Evolutionary conservation across 1,140 invertebrate species (phyloP), one percentile per base, ranked within the genome.

Genomic region (Zaprionus lachaisei): DNA sequence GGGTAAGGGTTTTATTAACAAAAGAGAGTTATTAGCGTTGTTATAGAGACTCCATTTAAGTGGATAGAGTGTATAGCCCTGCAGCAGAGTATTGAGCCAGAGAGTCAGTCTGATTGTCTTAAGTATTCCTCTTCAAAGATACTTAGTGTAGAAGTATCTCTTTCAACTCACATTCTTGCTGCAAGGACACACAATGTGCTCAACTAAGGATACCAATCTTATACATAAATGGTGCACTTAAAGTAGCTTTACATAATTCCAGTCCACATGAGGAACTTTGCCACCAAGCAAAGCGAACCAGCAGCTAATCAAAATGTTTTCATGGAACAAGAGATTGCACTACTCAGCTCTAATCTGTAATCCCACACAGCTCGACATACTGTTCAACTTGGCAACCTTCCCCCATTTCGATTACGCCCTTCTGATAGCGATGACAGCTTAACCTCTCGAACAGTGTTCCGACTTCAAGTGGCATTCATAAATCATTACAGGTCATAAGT

Each of bases 401-500:
- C 17, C 9, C n/a, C 44, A 7, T 9, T 49, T 49, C 44, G 20
- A 41, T 41, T 41, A 41, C 38, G 38, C 41, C n/a, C 41, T n/a
- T 17, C 41, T 7, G 41, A 6, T 5, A n/a, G 2, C n/a, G n/a
- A 24, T 12, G 11, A 2, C 12, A 24, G 47, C 47, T 51, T 51
- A 24, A 51, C 47, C 47, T 51, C 47, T 51, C 47, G 47, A 51
- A 51, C 47, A 24, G 47, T 51, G 24, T 20, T 4, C 47, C 47
- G 47, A 51, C 47, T 20, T 51, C 47, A 20, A 51, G 47, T 51
- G 26, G 14, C 9, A 20, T 31, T n/a, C 57, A 69, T 69, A 69
- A 69, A 69, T 69, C 67, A 69, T 54, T 62, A 28, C 20, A 62
- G 20, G 4, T 24, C 31, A 17, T 37, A 47, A 69, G 34, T 66